phyloP scores from a whole-genome alignment of 2,797 vertebrate genomes.

The Lagodon rhomboides region DNA sequence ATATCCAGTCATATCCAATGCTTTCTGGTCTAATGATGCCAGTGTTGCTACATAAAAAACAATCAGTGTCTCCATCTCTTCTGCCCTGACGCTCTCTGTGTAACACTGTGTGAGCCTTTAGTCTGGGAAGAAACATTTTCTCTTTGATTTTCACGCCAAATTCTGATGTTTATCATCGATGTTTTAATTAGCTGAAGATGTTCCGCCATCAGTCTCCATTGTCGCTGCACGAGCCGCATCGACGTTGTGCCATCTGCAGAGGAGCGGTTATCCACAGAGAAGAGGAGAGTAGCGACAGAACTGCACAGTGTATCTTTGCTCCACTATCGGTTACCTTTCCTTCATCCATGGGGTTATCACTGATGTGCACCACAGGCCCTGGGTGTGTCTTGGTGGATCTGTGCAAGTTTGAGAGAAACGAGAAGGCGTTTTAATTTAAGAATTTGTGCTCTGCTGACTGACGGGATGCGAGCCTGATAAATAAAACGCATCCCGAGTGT shows the following conservation, averaged over 20 bases:
- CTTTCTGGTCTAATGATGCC: not conserved
- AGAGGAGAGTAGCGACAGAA: not conserved
- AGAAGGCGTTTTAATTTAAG: slow-evolving; percentile 3
- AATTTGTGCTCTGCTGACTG: not conserved
- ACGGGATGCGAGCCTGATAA: not conserved
- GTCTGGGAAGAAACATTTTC: not conserved
- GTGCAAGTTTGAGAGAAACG: slow-evolving; percentile 44
- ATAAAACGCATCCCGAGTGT: slow-evolving; percentile 10
- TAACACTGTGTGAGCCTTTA: not conserved
- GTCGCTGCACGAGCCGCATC: slow-evolving; percentile 13
- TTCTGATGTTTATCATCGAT: slow-evolving; percentile 29
- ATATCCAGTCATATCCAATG: not conserved
- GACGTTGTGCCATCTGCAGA: slow-evolving; percentile 7
- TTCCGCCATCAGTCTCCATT: slow-evolving; percentile 23
- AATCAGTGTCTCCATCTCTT: not conserved
- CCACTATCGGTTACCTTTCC: slow-evolving; percentile 90
- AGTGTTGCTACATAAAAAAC: not conserved
- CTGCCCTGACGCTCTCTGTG: not conserved
- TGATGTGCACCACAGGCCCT: slow-evolving; percentile 98
- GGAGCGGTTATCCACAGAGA: not conserved
- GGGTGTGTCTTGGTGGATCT: slow-evolving; percentile 99
- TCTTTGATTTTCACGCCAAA: slow-evolving; percentile 19
- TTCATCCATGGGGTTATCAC: slow-evolving; percentile 99
- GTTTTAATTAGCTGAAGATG: slow-evolving; percentile 48
- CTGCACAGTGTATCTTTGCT: not conserved